Evolutionary conservation across 2,888 invertebrate species (phyloP), one percentile per base, ranked within the genome.

Genomic region (Mesoligia furuncula): DNA sequence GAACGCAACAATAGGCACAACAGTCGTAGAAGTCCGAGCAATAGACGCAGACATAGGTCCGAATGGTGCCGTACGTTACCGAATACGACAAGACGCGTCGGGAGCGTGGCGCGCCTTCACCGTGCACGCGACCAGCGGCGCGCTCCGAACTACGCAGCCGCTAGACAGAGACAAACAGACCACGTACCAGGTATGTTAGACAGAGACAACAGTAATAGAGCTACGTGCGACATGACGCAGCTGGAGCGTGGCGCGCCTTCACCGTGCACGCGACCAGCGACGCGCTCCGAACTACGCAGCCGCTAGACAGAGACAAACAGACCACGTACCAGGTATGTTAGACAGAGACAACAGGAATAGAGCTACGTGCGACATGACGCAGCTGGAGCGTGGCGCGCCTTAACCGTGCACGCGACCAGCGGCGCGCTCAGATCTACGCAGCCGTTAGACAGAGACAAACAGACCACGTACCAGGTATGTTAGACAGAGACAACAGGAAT

Each of bases 1-100:
- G 98, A 99, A 99, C 93, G 98, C 98, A 36, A 99, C 99, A 17
- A 97, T 99, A 72, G 99, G 99, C 9, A 98, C 98, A 15, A 96
- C 98, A 72, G 97, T 99, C 27, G 97, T 98, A 36, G 98, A 98
- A 93, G 98, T 99, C 4, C 97, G 97, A 73, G 99, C 99, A 0
- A 97, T 97, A 70, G 99, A 99, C 95, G 98, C 98, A 72, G 99
- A 99, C 92, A 98, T 98, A 69, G 99, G 99, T 0, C 97, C 97
- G 24, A 99, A 99, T 95, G 99, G 99, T 0, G 98, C 98, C n/a
- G 98, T 99, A 13, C 97, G 98, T 36, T 99, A 99, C 95, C 97
- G 98, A 15, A 94, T 99, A 69, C 97, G 98, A 88, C 97, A 98
- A n/a, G 98, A 99, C 95, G 97, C 98, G 27, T 97, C 97, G 81